phyloP scores from a whole-genome alignment of 2,888 invertebrate genomes.

The Tipula vernalis region DNA sequence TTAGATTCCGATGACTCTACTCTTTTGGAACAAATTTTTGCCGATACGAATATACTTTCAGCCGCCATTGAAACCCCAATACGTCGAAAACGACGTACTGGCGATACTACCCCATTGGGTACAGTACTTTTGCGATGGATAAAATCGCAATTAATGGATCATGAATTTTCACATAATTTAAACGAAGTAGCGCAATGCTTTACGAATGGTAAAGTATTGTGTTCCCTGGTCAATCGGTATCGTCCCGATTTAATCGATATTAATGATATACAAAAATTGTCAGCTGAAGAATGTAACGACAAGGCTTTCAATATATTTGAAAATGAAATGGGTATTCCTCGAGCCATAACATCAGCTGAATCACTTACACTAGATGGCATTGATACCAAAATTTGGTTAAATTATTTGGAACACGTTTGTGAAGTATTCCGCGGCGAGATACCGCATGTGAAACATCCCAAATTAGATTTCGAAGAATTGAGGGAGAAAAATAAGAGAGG shows the following conservation, averaged over 20 bases:
- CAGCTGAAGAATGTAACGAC: constrained; percentile 57
- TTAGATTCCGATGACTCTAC: constrained; percentile 59
- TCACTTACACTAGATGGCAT: constrained; percentile 32
- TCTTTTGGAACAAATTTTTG: constrained; percentile 39
- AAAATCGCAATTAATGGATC: constrained; percentile 29
- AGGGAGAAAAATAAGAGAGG: constrained; percentile 31
- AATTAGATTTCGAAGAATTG: constrained; percentile 42
- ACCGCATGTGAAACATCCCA: constrained; percentile 65
- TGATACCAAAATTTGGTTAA: constrained; percentile 41
- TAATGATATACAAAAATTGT: constrained; percentile 48
- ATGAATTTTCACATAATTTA: constrained; percentile 29
- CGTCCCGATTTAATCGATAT: constrained; percentile 81
- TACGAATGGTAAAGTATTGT: constrained; percentile 32
- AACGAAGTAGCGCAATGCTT: constrained; percentile 33
- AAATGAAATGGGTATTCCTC: constrained; percentile 62
- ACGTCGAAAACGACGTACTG: constrained; percentile 32
- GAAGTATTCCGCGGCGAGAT: constrained; percentile 85
- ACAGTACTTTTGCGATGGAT: constrained; percentile 33
- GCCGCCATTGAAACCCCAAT: constrained; percentile 50
- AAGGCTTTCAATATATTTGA: constrained; percentile 78
- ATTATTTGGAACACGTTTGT: constrained; percentile 80
- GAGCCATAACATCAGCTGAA: constrained; percentile 65
- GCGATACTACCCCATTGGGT: constrained; percentile 27
- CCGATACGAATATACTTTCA: constrained; percentile 36
- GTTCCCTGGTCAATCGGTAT: constrained; percentile 44